Evolutionary conservation across 1,140 invertebrate species (phyloP), one percentile per base, ranked within the genome.

Genomic region (Plutomurus gul): DNA sequence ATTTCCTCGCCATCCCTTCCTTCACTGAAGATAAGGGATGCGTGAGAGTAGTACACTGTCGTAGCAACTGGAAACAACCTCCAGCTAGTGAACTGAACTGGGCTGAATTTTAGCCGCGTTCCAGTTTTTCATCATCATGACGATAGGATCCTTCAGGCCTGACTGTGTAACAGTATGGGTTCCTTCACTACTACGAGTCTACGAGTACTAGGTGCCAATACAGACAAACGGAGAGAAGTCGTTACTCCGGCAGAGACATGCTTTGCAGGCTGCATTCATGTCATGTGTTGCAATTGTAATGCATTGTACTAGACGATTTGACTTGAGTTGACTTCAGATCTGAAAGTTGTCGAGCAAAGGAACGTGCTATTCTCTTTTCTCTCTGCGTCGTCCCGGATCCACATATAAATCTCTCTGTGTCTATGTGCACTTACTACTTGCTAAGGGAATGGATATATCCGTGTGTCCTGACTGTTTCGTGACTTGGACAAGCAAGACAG

Each of bases 91-190:
- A 18, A 51, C 18, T 25, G 25, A 51, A 51, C 47, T 51, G 11
- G 47, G 47, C 18, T 51, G 47, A 51, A 51, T 51, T 51, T 51
- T 25, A 51, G 47, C 60, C n/a, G 60, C 18, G 60, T 37, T 70
- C 60, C 60, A 70, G 60, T 70, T 70, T 70, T 70, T 70, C 60
- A 36, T 70, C 60, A 70, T 33, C 33, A 10, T 43, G 40, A 70
- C 33, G 27, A 33, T 70, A 70, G 60, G 10, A 33, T 33, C 60
- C 33, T 70, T 25, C 33, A 8, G n/a, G 40, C 40, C 40, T n/a
- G n/a, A 43, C 8, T 43, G n/a, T 43, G n/a, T 8, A 43, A 43
- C n/a, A n/a, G 40, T 43, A n/a, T 51, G 47, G 47, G 25, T 51
- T 5, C 25, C 47, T 51, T 51, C 18, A 51, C 47, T 22, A n/a